Conservation (phyloP, 2,888 invertebrate species). For the Cephus spinipes region DNA sequence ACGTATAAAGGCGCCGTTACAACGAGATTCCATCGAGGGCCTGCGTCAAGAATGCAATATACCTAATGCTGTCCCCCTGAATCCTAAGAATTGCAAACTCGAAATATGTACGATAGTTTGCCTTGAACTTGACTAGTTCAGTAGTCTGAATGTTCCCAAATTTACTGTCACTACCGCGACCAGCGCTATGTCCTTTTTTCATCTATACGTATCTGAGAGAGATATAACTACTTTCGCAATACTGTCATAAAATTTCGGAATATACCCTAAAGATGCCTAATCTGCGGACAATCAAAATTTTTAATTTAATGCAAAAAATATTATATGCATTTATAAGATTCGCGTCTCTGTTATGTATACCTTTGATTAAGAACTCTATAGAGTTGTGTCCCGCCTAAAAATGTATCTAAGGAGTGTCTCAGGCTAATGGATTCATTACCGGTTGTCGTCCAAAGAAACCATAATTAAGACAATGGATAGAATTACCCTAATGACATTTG, state of each 20-base stretch:
- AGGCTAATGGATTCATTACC: conserved; percentile 45
- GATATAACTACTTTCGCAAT: too few relatives aligned
- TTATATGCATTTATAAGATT: background rate
- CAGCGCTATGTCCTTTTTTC: too few relatives aligned
- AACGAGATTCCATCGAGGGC: background rate
- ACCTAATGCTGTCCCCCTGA: background rate
- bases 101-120: conserved; percentile 14
- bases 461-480: conserved; percentile 29
- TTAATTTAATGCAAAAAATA: background rate
- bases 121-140: conserved; percentile 12
- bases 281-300: background rate
- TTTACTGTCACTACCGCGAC: too few relatives aligned
- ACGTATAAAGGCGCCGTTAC: conserved; percentile 17
- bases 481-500: conserved; percentile 35
- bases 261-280: background rate
- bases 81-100: conserved; percentile 2
- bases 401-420: background rate
- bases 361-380: background rate
- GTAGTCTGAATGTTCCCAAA: background rate
- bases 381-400: background rate
- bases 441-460: conserved; percentile 23
- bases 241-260: too few relatives aligned
- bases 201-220: too few relatives aligned
- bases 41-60: background rate
- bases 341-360: background rate